A percentile compares a stretch with the other conserved stretches of the same genome.
phyloP scores from a whole-genome alignment of 2,888 invertebrate genomes.

The Halocaridina rubra region DNA sequence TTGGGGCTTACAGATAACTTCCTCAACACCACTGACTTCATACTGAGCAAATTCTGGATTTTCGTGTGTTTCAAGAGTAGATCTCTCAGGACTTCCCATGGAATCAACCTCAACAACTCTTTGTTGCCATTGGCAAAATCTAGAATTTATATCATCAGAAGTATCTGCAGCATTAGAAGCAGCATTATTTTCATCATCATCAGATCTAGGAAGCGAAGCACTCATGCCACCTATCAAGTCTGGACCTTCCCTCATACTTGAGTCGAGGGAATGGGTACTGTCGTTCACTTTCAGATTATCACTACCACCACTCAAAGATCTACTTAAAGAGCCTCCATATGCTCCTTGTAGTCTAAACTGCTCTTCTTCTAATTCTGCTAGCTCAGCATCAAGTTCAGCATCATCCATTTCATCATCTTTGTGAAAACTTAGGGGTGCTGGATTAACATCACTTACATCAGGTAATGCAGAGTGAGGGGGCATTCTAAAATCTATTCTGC shows the following conservation, averaged over 20 bases:
- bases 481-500: background rate
- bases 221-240: conserved; percentile 52
- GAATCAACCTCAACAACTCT: background rate
- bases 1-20: conserved; percentile 35
- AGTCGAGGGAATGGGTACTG: background rate
- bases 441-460: background rate
- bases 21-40: conserved; percentile 12
- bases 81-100: background rate
- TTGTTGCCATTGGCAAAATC: too few relatives aligned
- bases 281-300: background rate
- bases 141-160: background rate
- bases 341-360: conserved; percentile 59
- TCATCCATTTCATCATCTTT: conserved; percentile 51
- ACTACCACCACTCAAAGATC: background rate
- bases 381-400: conserved; percentile 56
- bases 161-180: background rate
- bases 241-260: conserved; percentile 3
- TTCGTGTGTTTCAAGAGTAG: background rate
- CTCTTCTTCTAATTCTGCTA: conserved; percentile 60
- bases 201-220: background rate
- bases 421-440: conserved; percentile 39
- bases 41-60: background rate
- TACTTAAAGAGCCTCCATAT: conserved; percentile 29
- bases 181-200: background rate
- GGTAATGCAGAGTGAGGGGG: conserved; percentile 1